phyloP scores from a whole-genome alignment of 2,888 invertebrate genomes.

The Lymantria dispar region DNA sequence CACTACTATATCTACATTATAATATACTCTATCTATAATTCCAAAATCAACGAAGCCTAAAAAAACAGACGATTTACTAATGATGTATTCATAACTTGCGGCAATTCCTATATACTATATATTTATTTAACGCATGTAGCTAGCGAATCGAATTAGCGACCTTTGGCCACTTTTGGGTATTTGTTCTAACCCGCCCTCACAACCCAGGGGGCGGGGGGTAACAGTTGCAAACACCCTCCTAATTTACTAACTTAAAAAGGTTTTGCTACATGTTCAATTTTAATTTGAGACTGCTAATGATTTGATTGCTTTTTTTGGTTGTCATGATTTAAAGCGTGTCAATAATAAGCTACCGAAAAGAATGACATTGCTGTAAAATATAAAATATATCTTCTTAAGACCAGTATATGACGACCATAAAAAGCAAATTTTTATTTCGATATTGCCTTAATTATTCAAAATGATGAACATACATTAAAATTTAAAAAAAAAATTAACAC shows the following conservation, averaged over 20 bases:
- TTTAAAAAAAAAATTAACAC: too few relatives aligned
- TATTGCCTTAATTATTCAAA: too few relatives aligned
- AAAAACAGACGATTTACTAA: neutral
- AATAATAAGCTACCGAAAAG: too few relatives aligned
- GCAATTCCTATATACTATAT: slow-evolving; percentile 17
- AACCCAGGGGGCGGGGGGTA: slow-evolving; percentile 8
- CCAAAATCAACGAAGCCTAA: neutral
- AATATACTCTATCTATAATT: too few relatives aligned
- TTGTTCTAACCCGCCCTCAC: slow-evolving; percentile 39
- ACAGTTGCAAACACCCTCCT: slow-evolving; percentile 27
- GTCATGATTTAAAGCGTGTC: too few relatives aligned
- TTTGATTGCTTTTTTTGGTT: neutral
- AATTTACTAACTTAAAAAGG: slow-evolving; percentile 30
- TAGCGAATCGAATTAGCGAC: slow-evolving; percentile 45
- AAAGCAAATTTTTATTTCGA: too few relatives aligned
- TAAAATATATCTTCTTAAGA: too few relatives aligned
- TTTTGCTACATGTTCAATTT: slow-evolving; percentile 22
- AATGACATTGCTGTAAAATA: too few relatives aligned
- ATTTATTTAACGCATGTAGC: slow-evolving; percentile 26
- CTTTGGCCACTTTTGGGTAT: slow-evolving; percentile 44
- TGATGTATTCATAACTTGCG: neutral
- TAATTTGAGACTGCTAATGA: slow-evolving; percentile 15
- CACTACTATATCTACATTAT: too few relatives aligned
- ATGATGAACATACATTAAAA: too few relatives aligned
- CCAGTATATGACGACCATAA: too few relatives aligned